phyloP scores from a whole-genome alignment of 2,113 vertebrate species.

The Eidolon helvum region DNA sequence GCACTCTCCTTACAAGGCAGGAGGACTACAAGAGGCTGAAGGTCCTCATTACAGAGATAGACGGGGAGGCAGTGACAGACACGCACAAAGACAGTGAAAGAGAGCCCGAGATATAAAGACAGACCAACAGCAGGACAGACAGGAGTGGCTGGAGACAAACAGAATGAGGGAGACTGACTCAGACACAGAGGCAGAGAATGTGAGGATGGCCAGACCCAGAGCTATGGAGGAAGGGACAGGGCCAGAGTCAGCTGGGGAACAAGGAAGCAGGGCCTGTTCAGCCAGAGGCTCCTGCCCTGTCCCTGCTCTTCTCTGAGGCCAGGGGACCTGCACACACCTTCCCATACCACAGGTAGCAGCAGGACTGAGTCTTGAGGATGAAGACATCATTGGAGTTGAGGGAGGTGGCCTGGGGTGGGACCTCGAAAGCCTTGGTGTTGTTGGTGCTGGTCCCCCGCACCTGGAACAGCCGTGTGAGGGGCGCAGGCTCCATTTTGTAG shows the following conservation, averaged over 20 bases:
- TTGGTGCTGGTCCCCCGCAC: conserved; percentile 85
- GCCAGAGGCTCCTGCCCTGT: background rate
- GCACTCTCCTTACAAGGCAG: background rate
- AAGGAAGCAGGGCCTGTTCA: fast-evolving
- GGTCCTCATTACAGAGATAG: background rate
- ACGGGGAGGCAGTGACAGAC: background rate
- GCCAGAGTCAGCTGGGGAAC: background rate
- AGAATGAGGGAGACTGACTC: background rate
- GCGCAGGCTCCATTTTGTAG: conserved; percentile 13
- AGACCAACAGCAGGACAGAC: background rate
- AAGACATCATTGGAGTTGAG: conserved; percentile 94
- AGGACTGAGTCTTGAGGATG: conserved; percentile 86
- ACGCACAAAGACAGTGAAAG: background rate
- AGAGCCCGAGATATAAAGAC: background rate
- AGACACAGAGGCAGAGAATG: background rate
- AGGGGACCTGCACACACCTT: conserved; percentile 82
- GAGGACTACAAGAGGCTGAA: background rate
- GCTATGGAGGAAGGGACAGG: background rate
- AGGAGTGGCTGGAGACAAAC: background rate
- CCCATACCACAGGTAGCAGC: conserved; percentile 92
- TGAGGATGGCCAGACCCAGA: background rate
- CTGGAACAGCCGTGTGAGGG: conserved; percentile 87
- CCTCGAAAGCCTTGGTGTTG: conserved; percentile 91
- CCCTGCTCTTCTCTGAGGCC: background rate
- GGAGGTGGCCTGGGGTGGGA: conserved; percentile 79